Evolutionary conservation across 2,888 invertebrate species (phyloP).

Genomic region (Dynastes hyllus): DNA sequence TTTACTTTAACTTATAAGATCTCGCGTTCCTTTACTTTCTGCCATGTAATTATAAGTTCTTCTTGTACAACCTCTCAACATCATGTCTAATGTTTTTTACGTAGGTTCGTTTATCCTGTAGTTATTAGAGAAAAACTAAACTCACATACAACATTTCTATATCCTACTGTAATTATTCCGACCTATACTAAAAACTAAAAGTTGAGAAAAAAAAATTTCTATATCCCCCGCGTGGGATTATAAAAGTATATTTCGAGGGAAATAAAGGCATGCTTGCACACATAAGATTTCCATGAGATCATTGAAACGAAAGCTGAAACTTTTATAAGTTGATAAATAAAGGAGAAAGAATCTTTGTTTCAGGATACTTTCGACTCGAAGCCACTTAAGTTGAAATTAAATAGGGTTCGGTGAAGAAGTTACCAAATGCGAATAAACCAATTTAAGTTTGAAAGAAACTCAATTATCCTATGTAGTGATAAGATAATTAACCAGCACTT

Average conservation of each 20-base stretch:
- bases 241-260: not conserved
- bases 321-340: conserved; percentile 38
- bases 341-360: conserved; percentile 47
- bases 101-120: no score
- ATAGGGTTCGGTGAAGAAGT: conserved; percentile 59
- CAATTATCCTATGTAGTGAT: conserved; percentile 68
- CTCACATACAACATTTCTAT: no score
- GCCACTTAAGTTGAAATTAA: conserved; percentile 52
- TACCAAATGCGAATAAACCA: conserved; percentile 68
- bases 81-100: no score
- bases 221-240: no score
- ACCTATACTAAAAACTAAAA: no score
- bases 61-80: no score
- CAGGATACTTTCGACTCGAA: conserved; percentile 46
- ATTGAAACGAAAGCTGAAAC: conserved; percentile 19
- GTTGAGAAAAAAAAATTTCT: no score
- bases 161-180: no score
- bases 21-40: no score
- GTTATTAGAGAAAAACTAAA: no score
- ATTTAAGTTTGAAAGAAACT: conserved; percentile 70
- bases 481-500: conserved; percentile 66
- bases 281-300: conserved; percentile 2
- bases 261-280: not conserved
- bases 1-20: no score
- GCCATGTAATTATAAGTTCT: no score